phyloP scores from a whole-genome alignment of 2,797 vertebrate species.

The Oreortyx pictus region DNA sequence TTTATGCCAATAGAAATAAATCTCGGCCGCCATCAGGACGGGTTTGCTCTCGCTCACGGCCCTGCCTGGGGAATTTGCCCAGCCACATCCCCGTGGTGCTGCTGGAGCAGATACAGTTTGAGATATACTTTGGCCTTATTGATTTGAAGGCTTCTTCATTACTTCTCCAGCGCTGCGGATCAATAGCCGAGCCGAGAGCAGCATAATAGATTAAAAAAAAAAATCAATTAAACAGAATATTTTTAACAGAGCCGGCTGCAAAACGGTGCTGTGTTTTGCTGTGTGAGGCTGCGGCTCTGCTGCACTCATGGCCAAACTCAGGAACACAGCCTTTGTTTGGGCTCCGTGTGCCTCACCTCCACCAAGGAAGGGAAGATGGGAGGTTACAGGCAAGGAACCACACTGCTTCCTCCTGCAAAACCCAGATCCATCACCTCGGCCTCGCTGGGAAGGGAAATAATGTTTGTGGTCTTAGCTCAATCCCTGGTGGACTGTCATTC shows the following conservation, averaged over 20 bases:
- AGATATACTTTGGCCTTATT: constrained; percentile 78
- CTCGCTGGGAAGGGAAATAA: constrained; percentile 53
- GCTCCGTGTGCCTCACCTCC: background rate
- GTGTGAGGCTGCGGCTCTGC: background rate
- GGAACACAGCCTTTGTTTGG: background rate
- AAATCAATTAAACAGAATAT: constrained; percentile 80
- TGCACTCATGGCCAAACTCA: background rate
- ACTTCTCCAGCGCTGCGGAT: constrained; percentile 73
- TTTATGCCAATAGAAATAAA: constrained; percentile 80
- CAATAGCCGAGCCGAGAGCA: constrained; percentile 75
- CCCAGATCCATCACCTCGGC: constrained; percentile 12
- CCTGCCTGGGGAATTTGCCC: constrained; percentile 50
- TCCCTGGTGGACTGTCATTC: constrained; percentile 18
- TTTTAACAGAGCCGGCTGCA: constrained; percentile 51
- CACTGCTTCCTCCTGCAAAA: constrained; percentile 26
- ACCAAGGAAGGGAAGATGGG: background rate
- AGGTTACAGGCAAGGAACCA: constrained; percentile 33
- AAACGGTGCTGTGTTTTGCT: constrained; percentile 56
- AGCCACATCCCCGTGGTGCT: constrained; percentile 42
- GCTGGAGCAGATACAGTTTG: constrained; percentile 61
- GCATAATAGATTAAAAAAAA: constrained; percentile 78
- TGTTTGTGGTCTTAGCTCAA: constrained; percentile 42
- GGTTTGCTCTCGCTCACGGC: background rate
- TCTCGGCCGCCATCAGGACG: constrained; percentile 24
- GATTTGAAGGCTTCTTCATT: constrained; percentile 81